These are phyloP conservation scores for Anarrhichthys ocellatus DNA, from an alignment of 2,113 vertebrate genomes.

Conservation along the genomic window DNA sequence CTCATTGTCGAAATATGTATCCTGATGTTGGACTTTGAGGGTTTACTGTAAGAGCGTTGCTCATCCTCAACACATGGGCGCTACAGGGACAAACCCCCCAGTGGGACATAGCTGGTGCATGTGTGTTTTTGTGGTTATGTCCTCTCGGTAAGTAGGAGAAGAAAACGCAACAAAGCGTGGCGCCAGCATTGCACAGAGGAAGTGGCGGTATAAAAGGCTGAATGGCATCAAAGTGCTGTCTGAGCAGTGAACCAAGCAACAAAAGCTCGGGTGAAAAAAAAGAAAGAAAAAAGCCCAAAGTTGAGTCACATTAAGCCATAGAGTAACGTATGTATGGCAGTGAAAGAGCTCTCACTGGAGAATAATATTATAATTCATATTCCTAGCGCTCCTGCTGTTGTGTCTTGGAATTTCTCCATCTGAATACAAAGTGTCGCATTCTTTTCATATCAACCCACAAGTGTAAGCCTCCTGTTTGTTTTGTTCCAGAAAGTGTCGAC, in stretches of 20 bases:
- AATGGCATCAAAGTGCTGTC: slow-evolving; percentile 84
- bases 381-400: slow-evolving; percentile 29
- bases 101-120: slow-evolving; percentile 34
- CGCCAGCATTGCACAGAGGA: slow-evolving; percentile 79
- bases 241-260: slow-evolving; percentile 72
- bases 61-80: slow-evolving; percentile 49
- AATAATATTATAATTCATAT: slow-evolving; percentile 36
- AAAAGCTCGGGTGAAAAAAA: slow-evolving; percentile 56
- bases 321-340: slow-evolving; percentile 46
- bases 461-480: slow-evolving; percentile 40
- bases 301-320: slow-evolving; percentile 74
- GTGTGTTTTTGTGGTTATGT: slow-evolving; percentile 56
- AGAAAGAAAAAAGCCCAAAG: slow-evolving; percentile 62
- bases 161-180: slow-evolving; percentile 77
- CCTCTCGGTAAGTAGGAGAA: slow-evolving; percentile 64
- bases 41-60: slow-evolving; percentile 63
- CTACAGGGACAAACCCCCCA: slow-evolving; percentile 59
- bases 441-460: slow-evolving; percentile 27
- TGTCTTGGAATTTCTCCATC: slow-evolving; percentile 26
- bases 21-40: slow-evolving; percentile 47
- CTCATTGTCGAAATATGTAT: slow-evolving; percentile 56
- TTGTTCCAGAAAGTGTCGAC: slow-evolving; percentile 27
- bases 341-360: slow-evolving; percentile 35
- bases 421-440: slow-evolving; percentile 34
- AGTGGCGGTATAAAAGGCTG: slow-evolving; percentile 81